These are phyloP conservation scores for Microctonus aethiopoides DNA, from an alignment of 2,888 invertebrate species.

Conservation along the genomic window DNA sequence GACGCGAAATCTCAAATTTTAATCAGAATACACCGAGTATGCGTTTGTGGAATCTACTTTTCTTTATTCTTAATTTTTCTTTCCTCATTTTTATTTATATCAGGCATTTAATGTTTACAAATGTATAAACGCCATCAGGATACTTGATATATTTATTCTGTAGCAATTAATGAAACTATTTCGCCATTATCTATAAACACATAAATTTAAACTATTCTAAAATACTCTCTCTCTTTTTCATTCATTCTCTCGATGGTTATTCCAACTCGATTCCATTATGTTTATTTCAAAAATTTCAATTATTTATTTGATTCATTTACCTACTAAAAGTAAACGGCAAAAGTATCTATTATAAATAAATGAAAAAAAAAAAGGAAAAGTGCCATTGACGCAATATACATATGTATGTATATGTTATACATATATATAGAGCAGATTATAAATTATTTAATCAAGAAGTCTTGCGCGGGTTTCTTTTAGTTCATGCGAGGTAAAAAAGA, in stretches of 20 bases:
- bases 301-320: not conserved
- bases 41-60: slow-evolving; percentile 25
- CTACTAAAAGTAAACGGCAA: not conserved
- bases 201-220: not conserved
- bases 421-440: slow-evolving; percentile 51
- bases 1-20: slow-evolving; percentile 45
- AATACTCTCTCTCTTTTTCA: not conserved
- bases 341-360: not conserved
- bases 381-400: not conserved
- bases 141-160: slow-evolving; percentile 53
- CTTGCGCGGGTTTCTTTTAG: slow-evolving; percentile 29
- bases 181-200: slow-evolving; percentile 46
- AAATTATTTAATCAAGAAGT: slow-evolving; percentile 65
- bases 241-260: too few species aligned
- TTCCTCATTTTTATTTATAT: not conserved
- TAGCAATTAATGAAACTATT: slow-evolving; percentile 41
- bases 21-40: slow-evolving; percentile 44
- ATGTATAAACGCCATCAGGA: slow-evolving; percentile 41
- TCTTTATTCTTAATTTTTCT: slow-evolving; percentile 14
- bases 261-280: too few species aligned
- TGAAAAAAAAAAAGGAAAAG: slow-evolving; percentile 26
- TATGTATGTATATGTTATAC: not conserved
- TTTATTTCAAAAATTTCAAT: not conserved
- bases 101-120: slow-evolving; percentile 14
- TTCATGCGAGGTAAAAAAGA: slow-evolving; percentile 53